Percentiles rank a stretch among this genome's conserved stretches.
Conservation (phyloP, 2,113 vertebrate species). For the Perca flavescens region DNA sequence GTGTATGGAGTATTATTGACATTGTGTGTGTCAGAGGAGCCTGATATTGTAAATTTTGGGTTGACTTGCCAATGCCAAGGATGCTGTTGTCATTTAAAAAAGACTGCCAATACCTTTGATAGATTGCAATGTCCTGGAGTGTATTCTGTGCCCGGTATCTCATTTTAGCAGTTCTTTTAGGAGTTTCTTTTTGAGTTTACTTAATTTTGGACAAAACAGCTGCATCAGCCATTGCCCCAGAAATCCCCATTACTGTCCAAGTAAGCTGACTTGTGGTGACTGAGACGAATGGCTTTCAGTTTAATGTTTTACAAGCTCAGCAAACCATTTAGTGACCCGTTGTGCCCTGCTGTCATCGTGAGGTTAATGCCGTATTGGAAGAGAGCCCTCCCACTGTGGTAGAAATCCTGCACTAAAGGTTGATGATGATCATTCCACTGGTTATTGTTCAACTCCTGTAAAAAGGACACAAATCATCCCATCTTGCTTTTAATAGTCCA, state of each 20-base stretch:
- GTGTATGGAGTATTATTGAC: not conserved
- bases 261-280: constrained; percentile 47
- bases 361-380: constrained; percentile 31
- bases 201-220: constrained; percentile 41
- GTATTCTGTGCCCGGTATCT: not conserved
- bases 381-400: constrained; percentile 4
- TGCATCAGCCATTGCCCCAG: constrained; percentile 27
- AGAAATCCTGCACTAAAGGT: constrained; percentile 33
- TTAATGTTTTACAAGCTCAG: constrained; percentile 60
- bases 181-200: constrained; percentile 11
- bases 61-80: not conserved
- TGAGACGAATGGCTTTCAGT: constrained; percentile 60
- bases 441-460: constrained; percentile 4
- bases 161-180: not conserved
- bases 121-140: not conserved
- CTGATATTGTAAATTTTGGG: not conserved
- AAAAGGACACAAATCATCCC: not conserved
- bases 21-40: not conserved
- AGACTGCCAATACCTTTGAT: not conserved
- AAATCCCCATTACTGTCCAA: constrained; percentile 55
- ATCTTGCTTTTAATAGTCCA: not conserved
- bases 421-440: not conserved
- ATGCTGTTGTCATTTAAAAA: constrained; percentile 1
- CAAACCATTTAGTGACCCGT: constrained; percentile 62
- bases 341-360: constrained; percentile 28